Evolutionary conservation across 2,888 invertebrate species (phyloP), one percentile per base, ranked within the genome.

Genomic region (Protodeltote pygarga): DNA sequence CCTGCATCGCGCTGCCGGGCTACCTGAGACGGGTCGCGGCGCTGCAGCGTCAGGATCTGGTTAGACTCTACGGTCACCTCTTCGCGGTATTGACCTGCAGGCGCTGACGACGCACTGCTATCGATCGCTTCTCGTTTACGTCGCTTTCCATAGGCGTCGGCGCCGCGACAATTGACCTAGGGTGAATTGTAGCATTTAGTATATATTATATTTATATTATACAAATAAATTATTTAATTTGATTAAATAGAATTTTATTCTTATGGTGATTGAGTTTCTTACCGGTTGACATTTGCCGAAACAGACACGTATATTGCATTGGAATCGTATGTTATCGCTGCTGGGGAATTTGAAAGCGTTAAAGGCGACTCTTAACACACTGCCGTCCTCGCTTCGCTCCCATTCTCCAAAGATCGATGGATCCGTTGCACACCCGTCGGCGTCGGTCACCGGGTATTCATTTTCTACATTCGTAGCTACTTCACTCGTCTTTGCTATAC

Each of bases 291-390:
- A 98, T 89, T 95, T 96, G 81, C 98, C 98, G 79, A 98, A 98
- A 93, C 98, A 98, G 5, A 98, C 98, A 51, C 98, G 94, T 73
- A 98, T 97, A 83, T 98, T 98, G 84, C 98, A 98, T 85, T 98
- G 98, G 96, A 98, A 98, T 85, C 97, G 92, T 72, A 98, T 97
- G 77, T 97, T 98, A 77, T 98, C 98, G 76, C 97, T 97, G 71
- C 96, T 97, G 0, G 98, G 98, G 94, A 98, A 98, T 81, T 98
- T 98, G 85, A 98, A 98, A 2, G 98, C 98, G 81, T 97, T 97
- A 87, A 98, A 98, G 70, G 96, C 95, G 58, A 98, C 98, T 78
- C 96, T 92, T 38, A 98, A 88, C 11, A 97, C 95, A 80, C 97
- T 97, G 35, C 96, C 95, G 52, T 97, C 97, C 11, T 95, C 94